Evolutionary conservation across 2,797 vertebrate species (phyloP).

Genomic region (Telmatherina bonti): DNA sequence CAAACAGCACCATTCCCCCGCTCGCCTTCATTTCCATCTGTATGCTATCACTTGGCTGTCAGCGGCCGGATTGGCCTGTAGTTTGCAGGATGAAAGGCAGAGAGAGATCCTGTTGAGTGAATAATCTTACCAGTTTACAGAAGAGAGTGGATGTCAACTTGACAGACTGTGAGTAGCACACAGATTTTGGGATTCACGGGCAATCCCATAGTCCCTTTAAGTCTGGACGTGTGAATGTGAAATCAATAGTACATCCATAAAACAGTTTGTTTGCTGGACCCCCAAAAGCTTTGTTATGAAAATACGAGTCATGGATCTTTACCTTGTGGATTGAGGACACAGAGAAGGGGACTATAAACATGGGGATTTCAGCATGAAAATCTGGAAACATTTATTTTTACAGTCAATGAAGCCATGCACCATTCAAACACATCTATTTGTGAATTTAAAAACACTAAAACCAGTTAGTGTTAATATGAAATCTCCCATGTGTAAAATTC

Average conservation of each 20-base stretch:
- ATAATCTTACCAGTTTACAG: conserved; percentile 87
- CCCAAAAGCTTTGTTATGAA: conserved; percentile 80
- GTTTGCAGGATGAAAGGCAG: conserved; percentile 82
- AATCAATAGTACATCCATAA: conserved; percentile 89
- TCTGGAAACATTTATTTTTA: conserved; percentile 44
- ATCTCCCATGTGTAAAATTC: conserved; percentile 52
- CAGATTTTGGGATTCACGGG: conserved; percentile 82
- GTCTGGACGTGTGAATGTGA: conserved; percentile 86
- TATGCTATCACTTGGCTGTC: conserved; percentile 85
- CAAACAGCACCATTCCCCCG: conserved; percentile 75
- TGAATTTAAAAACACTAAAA: conserved; percentile 57
- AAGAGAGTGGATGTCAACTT: conserved; percentile 84
- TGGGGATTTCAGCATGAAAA: conserved; percentile 69
- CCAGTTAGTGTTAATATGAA: conserved; percentile 50
- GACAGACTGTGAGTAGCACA: conserved; percentile 83
- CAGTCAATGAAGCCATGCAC: conserved; percentile 41
- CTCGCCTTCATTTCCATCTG: conserved; percentile 83
- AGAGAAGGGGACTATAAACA: conserved; percentile 73
- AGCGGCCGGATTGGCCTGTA: conserved; percentile 83
- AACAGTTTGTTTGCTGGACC: conserved; percentile 85
- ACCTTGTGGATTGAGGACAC: conserved; percentile 79
- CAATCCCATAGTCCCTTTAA: conserved; percentile 85
- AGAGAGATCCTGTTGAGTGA: conserved; percentile 87
- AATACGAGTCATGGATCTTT: conserved; percentile 82
- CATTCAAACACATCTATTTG: conserved; percentile 61